Conservation (phyloP, 2,113 vertebrate genomes). For the Pedetes capensis region DNA sequence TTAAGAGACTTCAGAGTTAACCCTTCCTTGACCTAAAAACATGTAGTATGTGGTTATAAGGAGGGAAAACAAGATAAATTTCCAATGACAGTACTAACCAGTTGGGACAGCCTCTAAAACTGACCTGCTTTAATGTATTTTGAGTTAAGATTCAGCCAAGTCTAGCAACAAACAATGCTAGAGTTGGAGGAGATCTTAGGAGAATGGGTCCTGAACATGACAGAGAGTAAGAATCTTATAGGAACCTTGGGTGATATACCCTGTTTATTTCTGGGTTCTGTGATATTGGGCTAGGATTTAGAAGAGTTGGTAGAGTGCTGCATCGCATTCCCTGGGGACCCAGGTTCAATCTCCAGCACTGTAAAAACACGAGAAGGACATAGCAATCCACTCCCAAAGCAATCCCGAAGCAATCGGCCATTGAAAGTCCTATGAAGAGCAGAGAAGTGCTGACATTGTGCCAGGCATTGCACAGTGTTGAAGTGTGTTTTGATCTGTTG, state of each 20-base stretch:
- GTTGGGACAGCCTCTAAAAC: not conserved
- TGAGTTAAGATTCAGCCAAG: not conserved
- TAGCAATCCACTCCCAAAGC: too few species aligned
- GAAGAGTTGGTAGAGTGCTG: too few species aligned
- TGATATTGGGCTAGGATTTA: too few species aligned
- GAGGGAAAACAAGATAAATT: not conserved
- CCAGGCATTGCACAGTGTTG: too few species aligned
- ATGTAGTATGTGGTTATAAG: not conserved
- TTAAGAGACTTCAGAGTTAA: not conserved
- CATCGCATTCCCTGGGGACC: too few species aligned
- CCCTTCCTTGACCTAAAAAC: not conserved
- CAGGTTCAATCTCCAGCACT: too few species aligned
- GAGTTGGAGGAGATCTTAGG: not conserved
- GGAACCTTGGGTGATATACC: not conserved
- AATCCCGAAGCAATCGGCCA: too few species aligned
- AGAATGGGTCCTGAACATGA: not conserved
- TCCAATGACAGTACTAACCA: not conserved
- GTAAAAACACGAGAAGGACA: too few species aligned
- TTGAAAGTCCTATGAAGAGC: too few species aligned
- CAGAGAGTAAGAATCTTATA: not conserved
- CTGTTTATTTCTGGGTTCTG: not conserved
- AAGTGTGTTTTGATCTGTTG: too few species aligned
- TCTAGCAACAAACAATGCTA: not conserved
- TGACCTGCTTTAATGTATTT: not conserved
- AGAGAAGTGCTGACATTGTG: too few species aligned